Base-by-base conservation (phyloP, 1,140 invertebrate species). In the Lucilia cuprina region DNA sequence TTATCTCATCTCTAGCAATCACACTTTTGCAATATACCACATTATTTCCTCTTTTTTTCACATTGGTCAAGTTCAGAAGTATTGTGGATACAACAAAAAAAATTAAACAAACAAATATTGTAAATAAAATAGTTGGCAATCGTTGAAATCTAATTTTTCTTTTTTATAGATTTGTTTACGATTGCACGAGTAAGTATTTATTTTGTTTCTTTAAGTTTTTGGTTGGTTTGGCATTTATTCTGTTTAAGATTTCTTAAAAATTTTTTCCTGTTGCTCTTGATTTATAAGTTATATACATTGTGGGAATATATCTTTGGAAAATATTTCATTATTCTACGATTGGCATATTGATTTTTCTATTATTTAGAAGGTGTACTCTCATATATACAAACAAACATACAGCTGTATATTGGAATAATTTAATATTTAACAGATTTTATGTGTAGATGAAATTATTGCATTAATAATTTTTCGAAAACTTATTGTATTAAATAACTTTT, bases 121-220 rank as follows among this genome's bases (percentile, higher is more conserved):
- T 80, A 14, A 17, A 41, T 49, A 80, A 80, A 49, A 49, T 80
- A 47, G 77, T 80, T 80, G 77, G 77, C 77, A 80, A 80, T 80
- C 77, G 77, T 80, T 80, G 77, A 80, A 80, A 80, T 80, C 77
- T 80, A 80, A 80, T 80, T 80, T 80, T 80, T 80, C 77, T 80
- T 80, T n/a, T 49, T 47, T 21, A 80, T 80, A 80, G 77, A 80
- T 80, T 80, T 80, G 77, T 80, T 80, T 80, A 80, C 77, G 77
- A 80, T 80, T 80, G 77, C 77, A 80, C 47, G 77, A 80, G 77
- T 80, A 41, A 80, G 47, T 80, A 80, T 80, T 80, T 49, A 80
- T 80, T 50, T 80, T 19, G 77, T 80, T 80, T 80, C 77, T 80
- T 80, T 7, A 41, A 80, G 77, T 49, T 80, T 77, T 49, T 80